Conservation (phyloP, 2,888 invertebrate genomes). For the Volucella inanis region DNA sequence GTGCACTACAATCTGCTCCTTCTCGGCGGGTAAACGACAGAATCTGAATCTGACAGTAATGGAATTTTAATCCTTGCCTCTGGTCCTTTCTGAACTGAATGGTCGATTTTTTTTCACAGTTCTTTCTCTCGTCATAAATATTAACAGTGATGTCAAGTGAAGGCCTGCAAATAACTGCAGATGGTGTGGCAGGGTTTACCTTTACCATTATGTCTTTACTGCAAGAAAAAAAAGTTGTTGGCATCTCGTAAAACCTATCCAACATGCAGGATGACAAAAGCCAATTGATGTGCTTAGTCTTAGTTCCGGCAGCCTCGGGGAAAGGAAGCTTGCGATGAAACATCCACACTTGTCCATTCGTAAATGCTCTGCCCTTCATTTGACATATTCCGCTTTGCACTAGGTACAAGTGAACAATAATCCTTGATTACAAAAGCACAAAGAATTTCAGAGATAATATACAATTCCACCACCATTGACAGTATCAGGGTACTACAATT, state of each 20-base stretch:
- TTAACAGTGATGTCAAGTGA: neutral
- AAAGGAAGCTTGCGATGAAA: slow-evolving; percentile 7
- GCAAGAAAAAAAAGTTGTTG: neutral
- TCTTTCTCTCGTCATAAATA: slow-evolving; percentile 9
- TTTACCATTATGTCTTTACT: too few relatives aligned
- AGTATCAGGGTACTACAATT: slow-evolving; percentile 36
- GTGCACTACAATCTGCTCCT: neutral
- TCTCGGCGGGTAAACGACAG: neutral
- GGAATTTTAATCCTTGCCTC: slow-evolving; percentile 40
- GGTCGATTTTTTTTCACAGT: neutral
- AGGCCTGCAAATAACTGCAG: slow-evolving; percentile 5
- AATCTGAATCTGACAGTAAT: slow-evolving; percentile 41
- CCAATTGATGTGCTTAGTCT: slow-evolving; percentile 27
- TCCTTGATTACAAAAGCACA: slow-evolving; percentile 48
- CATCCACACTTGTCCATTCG: slow-evolving; percentile 10
- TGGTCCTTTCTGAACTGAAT: slow-evolving; percentile 8
- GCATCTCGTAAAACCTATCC: neutral
- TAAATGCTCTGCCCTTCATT: neutral
- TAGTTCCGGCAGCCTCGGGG: slow-evolving; percentile 12
- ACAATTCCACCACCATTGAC: slow-evolving; percentile 9
- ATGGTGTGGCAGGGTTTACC: too few relatives aligned
- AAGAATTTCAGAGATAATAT: neutral
- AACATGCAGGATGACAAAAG: neutral
- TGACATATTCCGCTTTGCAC: slow-evolving; percentile 3
- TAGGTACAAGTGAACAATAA: slow-evolving; percentile 34